These are phyloP conservation scores for Apaloderma vittatum DNA, from an alignment of 2,113 vertebrate species.

Conservation along the genomic window DNA sequence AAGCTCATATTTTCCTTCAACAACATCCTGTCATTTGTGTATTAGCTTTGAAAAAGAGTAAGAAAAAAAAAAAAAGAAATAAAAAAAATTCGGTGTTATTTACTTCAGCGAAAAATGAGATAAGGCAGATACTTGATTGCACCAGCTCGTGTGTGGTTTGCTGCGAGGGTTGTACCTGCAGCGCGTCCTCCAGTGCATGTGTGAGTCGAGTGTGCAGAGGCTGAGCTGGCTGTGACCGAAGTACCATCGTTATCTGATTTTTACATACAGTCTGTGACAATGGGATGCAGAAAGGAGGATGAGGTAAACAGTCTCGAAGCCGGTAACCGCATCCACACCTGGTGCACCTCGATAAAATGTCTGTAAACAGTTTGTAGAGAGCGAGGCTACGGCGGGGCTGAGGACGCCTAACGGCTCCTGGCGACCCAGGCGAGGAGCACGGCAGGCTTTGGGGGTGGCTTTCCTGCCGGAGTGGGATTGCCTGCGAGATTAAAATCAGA, in stretches of 20 bases:
- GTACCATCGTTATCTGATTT: constrained; percentile 74
- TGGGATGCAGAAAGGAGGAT: constrained; percentile 79
- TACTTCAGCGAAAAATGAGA: constrained; percentile 32
- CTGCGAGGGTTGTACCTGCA: background rate
- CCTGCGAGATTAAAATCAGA: background rate
- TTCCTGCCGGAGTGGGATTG: background rate
- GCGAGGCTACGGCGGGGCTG: constrained; percentile 24
- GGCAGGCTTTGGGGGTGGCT: background rate
- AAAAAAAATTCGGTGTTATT: constrained; percentile 35
- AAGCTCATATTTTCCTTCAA: constrained; percentile 80
- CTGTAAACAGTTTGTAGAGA: constrained; percentile 74
- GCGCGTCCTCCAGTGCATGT: background rate
- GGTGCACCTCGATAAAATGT: constrained; percentile 77
- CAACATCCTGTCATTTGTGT: constrained; percentile 82
- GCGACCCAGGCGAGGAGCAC: background rate
- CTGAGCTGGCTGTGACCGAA: constrained; percentile 52
- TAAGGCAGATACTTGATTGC: constrained; percentile 41
- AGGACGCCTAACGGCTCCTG: constrained; percentile 31
- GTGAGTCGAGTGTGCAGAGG: constrained; percentile 13
- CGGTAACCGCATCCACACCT: constrained; percentile 88
- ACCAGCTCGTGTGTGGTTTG: constrained; percentile 60
- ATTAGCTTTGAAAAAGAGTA: constrained; percentile 69
- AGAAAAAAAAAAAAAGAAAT: background rate
- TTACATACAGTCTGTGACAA: constrained; percentile 57
- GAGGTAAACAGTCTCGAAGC: constrained; percentile 86